Evolutionary conservation across 92 coral and sea anemone genomes (phyloP), one percentile per base, ranked within the genome.

Genomic region (Porites evermanni): DNA sequence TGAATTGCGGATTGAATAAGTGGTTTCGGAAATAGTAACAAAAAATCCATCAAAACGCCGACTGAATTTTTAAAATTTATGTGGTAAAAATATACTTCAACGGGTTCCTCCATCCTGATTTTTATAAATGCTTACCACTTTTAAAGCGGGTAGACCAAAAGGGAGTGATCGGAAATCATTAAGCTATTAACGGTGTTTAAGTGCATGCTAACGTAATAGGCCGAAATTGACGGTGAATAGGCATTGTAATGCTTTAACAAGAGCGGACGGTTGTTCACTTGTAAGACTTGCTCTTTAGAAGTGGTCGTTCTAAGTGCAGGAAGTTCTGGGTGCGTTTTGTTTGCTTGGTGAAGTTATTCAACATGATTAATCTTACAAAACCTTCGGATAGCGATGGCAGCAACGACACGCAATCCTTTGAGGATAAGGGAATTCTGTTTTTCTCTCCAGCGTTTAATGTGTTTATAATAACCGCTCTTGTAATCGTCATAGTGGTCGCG

Each of bases 381-480:
- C 64, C 56, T 10, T 64, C 83, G 16, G 72, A 44, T n/a, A 56
- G 26, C 60, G 21, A 54, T 10, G 5, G 54, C 3, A 10, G 32
- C 12, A 80, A 54, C 64, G 26, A 17, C 11, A 67, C 60, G 12
- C 73, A 24, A 1, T 17, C 53, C 17, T 14, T 8, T 47, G 73
- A 24, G 18, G 4, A 13, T 32, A 14, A 9, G 20, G 81, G 87
- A 38, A 80, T 23, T 80, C 11, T 87, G 4, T 63, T 12, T n/a
- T 87, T 87, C 63, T 72, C 87, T 12, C n/a, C 73, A 68, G 77
- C 67, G 19, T 87, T 87, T 53, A 63, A 67, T 18, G 87, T 64
- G 10, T 80, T 81, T 38, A 65, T 87, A 7, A 52, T 26, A 29
- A 53, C 66, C 13, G 79, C 80, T 6, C 53, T 71, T 6, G 56